Evolutionary conservation across 2,113 vertebrate species (phyloP), one percentile per base, ranked within the genome.

Genomic region (Hippocampus comes): DNA sequence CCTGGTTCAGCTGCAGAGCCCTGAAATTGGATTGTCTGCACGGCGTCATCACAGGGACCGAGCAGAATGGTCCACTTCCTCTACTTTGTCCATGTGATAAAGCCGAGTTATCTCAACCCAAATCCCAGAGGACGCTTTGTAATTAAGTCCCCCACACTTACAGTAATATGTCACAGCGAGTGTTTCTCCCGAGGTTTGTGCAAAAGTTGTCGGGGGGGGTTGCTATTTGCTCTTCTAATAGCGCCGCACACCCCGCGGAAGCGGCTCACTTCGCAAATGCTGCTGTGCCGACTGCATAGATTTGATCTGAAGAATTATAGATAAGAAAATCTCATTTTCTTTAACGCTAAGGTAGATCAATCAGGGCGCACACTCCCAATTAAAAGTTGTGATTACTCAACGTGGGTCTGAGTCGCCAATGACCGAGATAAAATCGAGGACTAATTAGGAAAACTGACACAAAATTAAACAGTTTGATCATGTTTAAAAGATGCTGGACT

Each of bases 181-280:
- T 71, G 46, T 73, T 71, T 84, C 53, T 66, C 60, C 63, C 48
- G 75, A 74, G 15, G 23, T 63, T 25, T 42, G 70, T 66, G 70
- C 46, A 70, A 68, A 82, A 68, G 10, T 63, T 79, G 57, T 71
- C 75, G 0, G 14, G 48, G 0, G 69, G 57, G 41, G 17, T 68
- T 63, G 64, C 57, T 61, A 74, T 78, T 80, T 78, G 76, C 69
- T 75, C 69, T 80, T 78, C 67, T 77, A 78, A 75, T 82, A 80
- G 66, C 21, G 17, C 15, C 73, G n/a, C 17, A 57, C 70, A 69
- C 65, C 64, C 69, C 5, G 21, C 67, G 66, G 70, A 81, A 57
- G 78, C 75, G 75, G 34, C 63, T 80, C 80, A 12, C 71, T 46
- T 71, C 30, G 27, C 61, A 48, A 68, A 75, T 70, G 56, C 56